phyloP scores from a whole-genome alignment of 2,797 vertebrate genomes.

The Thaleichthys pacificus region DNA sequence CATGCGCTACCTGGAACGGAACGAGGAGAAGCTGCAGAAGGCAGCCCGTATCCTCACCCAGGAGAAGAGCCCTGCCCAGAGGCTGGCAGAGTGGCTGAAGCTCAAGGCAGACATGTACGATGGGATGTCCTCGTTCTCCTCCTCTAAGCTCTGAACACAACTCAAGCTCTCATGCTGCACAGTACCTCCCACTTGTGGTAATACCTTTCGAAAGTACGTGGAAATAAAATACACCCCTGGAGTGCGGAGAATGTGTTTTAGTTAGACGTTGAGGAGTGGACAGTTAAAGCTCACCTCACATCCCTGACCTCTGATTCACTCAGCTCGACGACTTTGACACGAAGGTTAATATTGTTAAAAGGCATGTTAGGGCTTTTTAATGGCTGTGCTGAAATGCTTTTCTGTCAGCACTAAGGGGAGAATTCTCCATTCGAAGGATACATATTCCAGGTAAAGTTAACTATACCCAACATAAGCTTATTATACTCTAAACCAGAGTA shows the following conservation, averaged over 20 bases:
- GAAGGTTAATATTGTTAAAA: slow-evolving; percentile 18
- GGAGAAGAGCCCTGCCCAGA: slow-evolving; percentile 85
- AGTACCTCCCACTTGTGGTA: slow-evolving; percentile 7
- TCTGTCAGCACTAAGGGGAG: background rate
- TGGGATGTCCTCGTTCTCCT: slow-evolving; percentile 67
- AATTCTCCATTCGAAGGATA: slow-evolving; percentile 9
- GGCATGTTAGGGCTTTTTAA: background rate
- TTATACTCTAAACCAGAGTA: slow-evolving; percentile 3
- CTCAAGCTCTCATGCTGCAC: background rate
- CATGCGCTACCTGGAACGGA: slow-evolving; percentile 87
- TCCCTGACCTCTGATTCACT: slow-evolving; percentile 17
- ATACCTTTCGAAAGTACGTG: background rate
- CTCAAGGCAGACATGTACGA: slow-evolving; percentile 87
- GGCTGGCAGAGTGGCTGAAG: slow-evolving; percentile 83
- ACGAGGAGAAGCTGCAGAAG: slow-evolving; percentile 89
- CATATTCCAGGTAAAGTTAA: background rate
- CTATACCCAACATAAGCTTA: background rate
- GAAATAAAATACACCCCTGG: background rate
- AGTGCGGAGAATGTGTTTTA: background rate
- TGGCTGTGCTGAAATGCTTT: slow-evolving; percentile 7
- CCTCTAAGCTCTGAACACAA: slow-evolving; percentile 51
- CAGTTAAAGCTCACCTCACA: slow-evolving; percentile 24
- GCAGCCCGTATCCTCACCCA: slow-evolving; percentile 80
- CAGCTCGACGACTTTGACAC: slow-evolving; percentile 1
- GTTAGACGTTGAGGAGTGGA: background rate